phyloP scores from a whole-genome alignment of 2,888 invertebrate species.

The Ophion costatus region DNA sequence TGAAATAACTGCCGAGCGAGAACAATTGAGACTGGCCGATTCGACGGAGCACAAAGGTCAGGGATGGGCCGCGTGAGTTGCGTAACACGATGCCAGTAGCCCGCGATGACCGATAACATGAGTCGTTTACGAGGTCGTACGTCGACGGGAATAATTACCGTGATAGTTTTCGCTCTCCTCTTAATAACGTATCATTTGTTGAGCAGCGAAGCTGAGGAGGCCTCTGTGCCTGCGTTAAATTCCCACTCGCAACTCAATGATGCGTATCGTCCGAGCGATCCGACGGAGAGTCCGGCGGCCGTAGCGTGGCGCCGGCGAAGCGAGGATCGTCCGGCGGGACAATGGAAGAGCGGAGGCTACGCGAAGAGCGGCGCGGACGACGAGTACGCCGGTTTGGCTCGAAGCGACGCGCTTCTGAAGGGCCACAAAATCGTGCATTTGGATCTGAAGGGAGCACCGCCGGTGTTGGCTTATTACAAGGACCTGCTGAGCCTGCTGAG shows the following conservation, averaged over 20 bases:
- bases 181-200: conserved; percentile 80
- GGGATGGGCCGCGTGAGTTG: not conserved
- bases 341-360: conserved; percentile 59
- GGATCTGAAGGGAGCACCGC: conserved; percentile 94
- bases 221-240: conserved; percentile 67
- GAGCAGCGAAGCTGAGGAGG: conserved; percentile 76
- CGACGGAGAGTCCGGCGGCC: conserved; percentile 71
- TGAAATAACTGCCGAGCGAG: not conserved
- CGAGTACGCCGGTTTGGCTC: conserved; percentile 43
- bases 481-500: conserved; percentile 87
- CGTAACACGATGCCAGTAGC: conserved; percentile 10
- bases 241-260: conserved; percentile 70
- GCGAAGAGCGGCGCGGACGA: conserved; percentile 39
- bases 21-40: not conserved
- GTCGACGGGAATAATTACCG: conserved; percentile 77
- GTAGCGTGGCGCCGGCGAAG: conserved; percentile 70
- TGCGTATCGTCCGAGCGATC: conserved; percentile 69
- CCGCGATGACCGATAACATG: conserved; percentile 71
- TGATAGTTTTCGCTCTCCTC: conserved; percentile 76
- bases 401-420: conserved; percentile 71
- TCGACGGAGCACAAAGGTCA: not conserved
- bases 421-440: conserved; percentile 90
- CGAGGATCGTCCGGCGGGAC: conserved; percentile 71
- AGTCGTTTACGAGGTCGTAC: conserved; percentile 77
- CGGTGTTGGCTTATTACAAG: conserved; percentile 87